Base-by-base conservation (phyloP, 2,888 invertebrate genomes). In the Biston betularia region DNA sequence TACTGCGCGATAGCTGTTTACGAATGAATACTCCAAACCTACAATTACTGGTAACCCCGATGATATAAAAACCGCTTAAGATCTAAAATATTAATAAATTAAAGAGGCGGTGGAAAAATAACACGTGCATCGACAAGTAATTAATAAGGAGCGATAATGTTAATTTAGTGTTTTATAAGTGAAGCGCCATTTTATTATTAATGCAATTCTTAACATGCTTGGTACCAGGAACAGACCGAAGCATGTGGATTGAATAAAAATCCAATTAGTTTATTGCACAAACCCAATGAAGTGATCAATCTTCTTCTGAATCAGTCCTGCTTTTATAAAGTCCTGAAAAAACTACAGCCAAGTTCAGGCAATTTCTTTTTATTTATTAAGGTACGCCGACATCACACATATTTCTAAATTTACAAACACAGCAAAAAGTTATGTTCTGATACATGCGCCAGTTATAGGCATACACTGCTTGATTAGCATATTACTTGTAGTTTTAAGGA, bases 61-160 rank as follows among this genome's bases (percentile, higher is more conserved):
- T 15, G 35, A 38, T n/a, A 54, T 48, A 55, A 34, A 46, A 46
- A 44, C 65, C 70, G 72, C 70, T 70, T 73, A 68, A 74, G 73
- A 76, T 70, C 67, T 79, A 79, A 80, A 84, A 82, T 81, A 85
- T 81, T 83, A 84, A 83, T 80, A 75, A 66, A 65, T 67, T 68
- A 60, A 67, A 59, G 61, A 56, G 65, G 56, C 52, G 65, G 53
- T 72, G 70, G 72, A 71, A 75, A 75, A 63, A 52, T 58, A 69
- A 71, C 75, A 78, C 72, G 67, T 75, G 78, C 69, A 62, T 35
- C 46, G 33, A 44, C 61, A n/a, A 55, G 58, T 63, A 68, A 63
- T 61, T 66, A 61, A 64, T 69, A 63, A 66, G 14, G 6, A 56
- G 2, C 6, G 34, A 10, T 45, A 11, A 12, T 38, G 38, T 15